Evolutionary conservation across 2,797 vertebrate genomes (phyloP), one percentile per base, ranked within the genome.

Genomic region (Nyctibius grandis): DNA sequence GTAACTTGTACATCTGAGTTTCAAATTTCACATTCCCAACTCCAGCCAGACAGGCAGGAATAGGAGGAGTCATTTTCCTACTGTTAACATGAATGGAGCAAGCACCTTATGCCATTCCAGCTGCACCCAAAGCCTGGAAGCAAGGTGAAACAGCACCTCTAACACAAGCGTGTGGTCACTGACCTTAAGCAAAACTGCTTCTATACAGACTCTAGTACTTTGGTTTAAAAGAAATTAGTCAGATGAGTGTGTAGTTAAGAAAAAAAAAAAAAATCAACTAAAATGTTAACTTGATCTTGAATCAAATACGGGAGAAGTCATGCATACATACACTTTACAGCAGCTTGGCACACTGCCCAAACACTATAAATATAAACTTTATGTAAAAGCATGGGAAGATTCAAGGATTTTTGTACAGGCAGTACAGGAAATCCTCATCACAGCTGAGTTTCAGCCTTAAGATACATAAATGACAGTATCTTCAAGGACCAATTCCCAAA

Each of bases 311-410:
- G 59, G 15, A 69, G 53, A 88, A 78, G 42, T 26, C 45, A 69
- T 8, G 20, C 16, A 11, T 17, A 53, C 48, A 6, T 20, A 26
- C n/a, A 22, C 33, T 50, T 75, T 13, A 64, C 15, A 50, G 57
- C 69, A 81, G 76, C 50, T 47, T 61, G 87, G 76, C 88, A 86
- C 34, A 4, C 69, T 47, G 33, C 88, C 85, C 48, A 25, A 77
- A 65, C 40, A 40, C 22, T 18, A 44, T 36, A 65, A 87, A 68
- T 26, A 84, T 6, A 56, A 88, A 57, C 10, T 25, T 50, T 13
- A 1, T 26, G 19, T 26, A 75, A 78, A 88, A 94, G 38, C 31
- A 78, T 16, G n/a, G 53, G 31, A 95, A 95, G 42, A 90, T 61
- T 25, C 33, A 70, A 51, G 38, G 40, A 42, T n/a, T 92, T 89